Conservation (phyloP, 2,888 invertebrate genomes). For the Petrolisthes manimaculis region DNA sequence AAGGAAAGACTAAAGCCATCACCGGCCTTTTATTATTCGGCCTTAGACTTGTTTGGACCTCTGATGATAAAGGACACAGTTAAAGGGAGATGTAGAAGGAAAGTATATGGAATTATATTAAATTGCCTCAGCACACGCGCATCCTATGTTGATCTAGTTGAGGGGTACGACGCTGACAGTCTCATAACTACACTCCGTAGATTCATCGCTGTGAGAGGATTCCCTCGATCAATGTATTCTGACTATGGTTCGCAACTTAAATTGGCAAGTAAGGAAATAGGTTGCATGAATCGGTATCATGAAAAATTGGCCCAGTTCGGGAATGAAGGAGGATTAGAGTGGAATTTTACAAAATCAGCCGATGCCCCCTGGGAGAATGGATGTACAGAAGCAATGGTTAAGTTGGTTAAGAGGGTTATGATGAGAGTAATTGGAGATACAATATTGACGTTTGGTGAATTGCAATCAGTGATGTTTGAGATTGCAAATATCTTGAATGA, state of each 20-base stretch:
- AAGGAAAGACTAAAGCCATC: not conserved
- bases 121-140: not conserved
- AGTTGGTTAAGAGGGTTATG: not conserved
- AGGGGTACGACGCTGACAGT: not conserved
- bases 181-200: not conserved
- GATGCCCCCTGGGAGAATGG: conserved; percentile 12
- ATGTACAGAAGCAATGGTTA: not conserved
- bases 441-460: conserved; percentile 3
- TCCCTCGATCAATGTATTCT: not conserved
- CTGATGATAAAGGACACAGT: not conserved
- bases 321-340: not conserved
- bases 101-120: conserved; percentile 1
- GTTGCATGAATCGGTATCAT: not conserved
- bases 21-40: not conserved
- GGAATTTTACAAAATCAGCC: not conserved
- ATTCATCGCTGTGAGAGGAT: not conserved
- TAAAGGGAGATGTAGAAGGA: not conserved
- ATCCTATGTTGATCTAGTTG: not conserved
- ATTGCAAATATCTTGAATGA: not conserved
- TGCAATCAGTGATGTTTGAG: conserved; percentile 4
- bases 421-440: not conserved
- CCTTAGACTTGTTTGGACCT: not conserved
- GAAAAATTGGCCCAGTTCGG: not conserved
- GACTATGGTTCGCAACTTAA: not conserved
- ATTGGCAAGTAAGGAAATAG: not conserved